Evolutionary conservation across 2,797 vertebrate species (phyloP).

Genomic region (Cygnus olor): DNA sequence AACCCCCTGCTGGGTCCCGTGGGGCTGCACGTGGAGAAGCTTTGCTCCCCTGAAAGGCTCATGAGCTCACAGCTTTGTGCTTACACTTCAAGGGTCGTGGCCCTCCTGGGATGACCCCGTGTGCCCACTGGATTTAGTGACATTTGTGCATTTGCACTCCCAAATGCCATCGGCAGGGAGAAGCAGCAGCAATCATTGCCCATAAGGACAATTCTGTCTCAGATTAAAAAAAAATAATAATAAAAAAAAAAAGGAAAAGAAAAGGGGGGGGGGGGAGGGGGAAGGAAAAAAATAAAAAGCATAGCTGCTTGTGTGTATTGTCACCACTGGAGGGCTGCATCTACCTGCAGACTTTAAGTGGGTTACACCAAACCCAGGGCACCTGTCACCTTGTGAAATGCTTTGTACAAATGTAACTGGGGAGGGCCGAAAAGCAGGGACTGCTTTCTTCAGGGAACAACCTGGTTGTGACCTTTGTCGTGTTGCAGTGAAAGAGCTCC

Average conservation of each 20-base stretch:
- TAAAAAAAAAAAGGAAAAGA: background rate
- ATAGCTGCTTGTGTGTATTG: background rate
- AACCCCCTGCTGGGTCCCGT: background rate
- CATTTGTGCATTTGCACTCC: background rate
- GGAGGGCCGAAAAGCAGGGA: background rate
- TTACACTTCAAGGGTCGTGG: too few species aligned
- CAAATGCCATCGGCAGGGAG: background rate
- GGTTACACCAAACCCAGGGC: background rate
- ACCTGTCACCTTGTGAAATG: background rate
- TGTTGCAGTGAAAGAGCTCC: background rate
- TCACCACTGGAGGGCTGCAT: constrained; percentile 55
- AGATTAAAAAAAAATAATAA: fast-evolving
- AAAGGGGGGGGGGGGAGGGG: background rate
- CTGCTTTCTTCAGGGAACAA: constrained; percentile 1
- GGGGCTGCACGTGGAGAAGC: fast-evolving
- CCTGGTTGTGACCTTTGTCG: background rate
- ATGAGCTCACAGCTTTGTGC: background rate
- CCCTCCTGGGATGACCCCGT: fast-evolving
- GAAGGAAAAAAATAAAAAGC: background rate
- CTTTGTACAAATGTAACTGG: background rate
- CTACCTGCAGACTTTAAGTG: background rate
- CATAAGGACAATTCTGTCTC: fast-evolving
- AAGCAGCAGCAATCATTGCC: background rate
- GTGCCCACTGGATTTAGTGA: background rate
- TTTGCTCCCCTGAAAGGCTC: background rate